Evolutionary conservation across 2,797 vertebrate species (phyloP).

Genomic region (Melanotaenia maccullochi): DNA sequence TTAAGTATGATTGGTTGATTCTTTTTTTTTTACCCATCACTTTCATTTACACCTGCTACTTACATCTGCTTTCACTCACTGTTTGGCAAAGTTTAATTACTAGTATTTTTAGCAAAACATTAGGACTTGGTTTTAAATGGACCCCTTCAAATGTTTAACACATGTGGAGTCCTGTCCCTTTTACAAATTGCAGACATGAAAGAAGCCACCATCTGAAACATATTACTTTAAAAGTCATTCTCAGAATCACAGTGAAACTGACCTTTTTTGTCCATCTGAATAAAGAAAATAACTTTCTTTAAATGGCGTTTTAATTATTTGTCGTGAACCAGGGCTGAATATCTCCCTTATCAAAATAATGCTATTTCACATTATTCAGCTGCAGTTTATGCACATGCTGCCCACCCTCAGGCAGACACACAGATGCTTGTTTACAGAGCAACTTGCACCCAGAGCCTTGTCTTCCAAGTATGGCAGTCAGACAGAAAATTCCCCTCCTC

Average conservation of each 20-base stretch:
- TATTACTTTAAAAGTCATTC: background rate
- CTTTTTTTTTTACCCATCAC: background rate
- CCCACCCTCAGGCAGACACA: conserved; percentile 31
- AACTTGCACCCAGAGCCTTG: conserved; percentile 52
- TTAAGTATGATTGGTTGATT: background rate
- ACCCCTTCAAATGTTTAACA: background rate
- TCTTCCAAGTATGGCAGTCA: conserved; percentile 80
- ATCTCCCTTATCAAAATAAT: background rate
- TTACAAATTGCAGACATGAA: background rate
- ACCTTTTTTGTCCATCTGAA: background rate
- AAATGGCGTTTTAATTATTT: background rate
- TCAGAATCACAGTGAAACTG: background rate
- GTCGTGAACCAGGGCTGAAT: background rate
- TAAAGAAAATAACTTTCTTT: background rate
- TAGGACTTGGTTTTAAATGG: background rate
- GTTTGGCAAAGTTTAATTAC: background rate
- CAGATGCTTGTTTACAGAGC: conserved; percentile 69
- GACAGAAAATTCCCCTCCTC: conserved; percentile 67
- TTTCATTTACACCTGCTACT: background rate
- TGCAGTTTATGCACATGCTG: conserved; percentile 33
- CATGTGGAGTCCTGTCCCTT: background rate
- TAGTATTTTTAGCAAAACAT: background rate
- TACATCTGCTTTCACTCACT: background rate
- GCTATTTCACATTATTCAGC: conserved; percentile 10
- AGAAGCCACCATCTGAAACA: background rate